Evolutionary conservation across 2,113 vertebrate genomes (phyloP).

Genomic region (Sylvietta virens): DNA sequence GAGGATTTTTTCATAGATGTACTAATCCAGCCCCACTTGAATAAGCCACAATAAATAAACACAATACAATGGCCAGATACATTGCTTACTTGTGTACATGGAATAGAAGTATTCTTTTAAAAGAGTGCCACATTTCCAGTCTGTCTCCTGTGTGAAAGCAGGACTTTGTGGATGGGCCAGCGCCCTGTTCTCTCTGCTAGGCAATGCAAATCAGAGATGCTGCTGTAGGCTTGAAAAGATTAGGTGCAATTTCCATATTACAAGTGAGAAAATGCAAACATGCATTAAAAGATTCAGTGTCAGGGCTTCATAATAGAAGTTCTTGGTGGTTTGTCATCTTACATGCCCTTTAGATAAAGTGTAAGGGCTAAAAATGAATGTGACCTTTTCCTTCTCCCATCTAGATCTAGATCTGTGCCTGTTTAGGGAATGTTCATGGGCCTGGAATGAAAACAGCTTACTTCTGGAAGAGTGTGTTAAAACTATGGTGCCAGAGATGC

Average conservation of each 20-base stretch:
- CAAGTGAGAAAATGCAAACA: not conserved
- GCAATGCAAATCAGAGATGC: not conserved
- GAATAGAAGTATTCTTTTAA: not conserved
- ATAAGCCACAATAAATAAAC: not conserved
- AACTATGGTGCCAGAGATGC: not conserved
- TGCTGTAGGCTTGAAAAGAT: not conserved
- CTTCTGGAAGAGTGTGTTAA: not conserved
- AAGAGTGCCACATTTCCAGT: not conserved
- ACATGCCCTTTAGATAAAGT: not conserved
- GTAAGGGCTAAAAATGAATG: not conserved
- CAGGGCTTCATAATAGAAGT: not conserved
- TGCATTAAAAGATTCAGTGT: not conserved
- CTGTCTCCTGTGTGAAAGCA: fast-evolving
- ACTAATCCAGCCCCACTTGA: not conserved
- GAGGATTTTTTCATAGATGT: not conserved
- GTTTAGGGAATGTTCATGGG: not conserved
- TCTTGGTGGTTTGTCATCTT: not conserved
- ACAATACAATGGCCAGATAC: not conserved
- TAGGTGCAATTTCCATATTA: not conserved
- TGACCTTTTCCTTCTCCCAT: not conserved
- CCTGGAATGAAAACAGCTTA: not conserved
- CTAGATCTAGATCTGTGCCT: not conserved
- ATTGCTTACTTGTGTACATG: not conserved
- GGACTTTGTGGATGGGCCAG: not conserved
- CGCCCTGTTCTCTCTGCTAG: not conserved